Evolutionary conservation across 2,797 vertebrate genomes (phyloP).

Genomic region (Anguilla marmorata): DNA sequence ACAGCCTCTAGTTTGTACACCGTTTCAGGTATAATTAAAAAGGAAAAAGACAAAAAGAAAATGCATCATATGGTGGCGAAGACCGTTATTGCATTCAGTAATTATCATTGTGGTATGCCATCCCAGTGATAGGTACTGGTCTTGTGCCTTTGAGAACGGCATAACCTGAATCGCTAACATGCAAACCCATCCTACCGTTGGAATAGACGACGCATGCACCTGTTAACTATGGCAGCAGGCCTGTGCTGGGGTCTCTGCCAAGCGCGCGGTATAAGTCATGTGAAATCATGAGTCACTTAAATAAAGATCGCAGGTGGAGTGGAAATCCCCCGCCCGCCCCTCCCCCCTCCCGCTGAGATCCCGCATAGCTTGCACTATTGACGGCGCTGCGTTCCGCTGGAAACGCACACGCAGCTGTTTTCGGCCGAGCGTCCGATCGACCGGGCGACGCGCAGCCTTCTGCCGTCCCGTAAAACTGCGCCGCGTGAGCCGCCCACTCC

Average conservation of each 20-base stretch:
- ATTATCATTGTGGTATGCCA: too few species aligned
- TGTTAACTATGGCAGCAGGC: neutral
- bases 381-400: neutral
- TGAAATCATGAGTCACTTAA: neutral
- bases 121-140: too few species aligned
- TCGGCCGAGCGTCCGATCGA: neutral
- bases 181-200: neutral
- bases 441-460: neutral
- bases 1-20: too few species aligned
- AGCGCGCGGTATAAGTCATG: neutral
- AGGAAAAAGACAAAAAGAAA: too few species aligned
- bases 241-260: neutral
- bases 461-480: neutral
- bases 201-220: neutral
- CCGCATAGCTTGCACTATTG: neutral
- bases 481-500: neutral
- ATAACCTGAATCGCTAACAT: neutral
- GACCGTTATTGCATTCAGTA: too few species aligned
- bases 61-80: too few species aligned
- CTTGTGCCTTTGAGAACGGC: neutral
- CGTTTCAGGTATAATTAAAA: too few species aligned
- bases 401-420: neutral
- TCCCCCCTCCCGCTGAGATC: slow-evolving; percentile 33
- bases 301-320: slow-evolving; percentile 4
- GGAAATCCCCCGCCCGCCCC: neutral